Conservation (phyloP, 2,797 vertebrate species). For the Coluber constrictor region DNA sequence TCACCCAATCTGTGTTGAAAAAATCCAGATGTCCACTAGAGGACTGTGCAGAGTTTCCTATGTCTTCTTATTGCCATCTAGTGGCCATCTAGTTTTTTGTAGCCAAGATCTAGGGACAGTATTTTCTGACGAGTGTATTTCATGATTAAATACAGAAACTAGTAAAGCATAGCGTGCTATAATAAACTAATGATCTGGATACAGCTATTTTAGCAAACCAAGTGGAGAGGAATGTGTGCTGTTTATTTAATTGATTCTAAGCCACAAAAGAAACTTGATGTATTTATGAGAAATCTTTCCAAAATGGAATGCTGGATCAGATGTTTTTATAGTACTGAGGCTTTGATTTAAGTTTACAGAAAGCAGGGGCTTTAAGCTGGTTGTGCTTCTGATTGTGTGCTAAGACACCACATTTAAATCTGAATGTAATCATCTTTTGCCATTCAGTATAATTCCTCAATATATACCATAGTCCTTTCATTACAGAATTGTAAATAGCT, state of each 20-base stretch:
- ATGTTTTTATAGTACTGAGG: background rate
- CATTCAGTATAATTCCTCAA: background rate
- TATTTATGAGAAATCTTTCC: constrained; percentile 13
- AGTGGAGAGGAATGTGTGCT: constrained; percentile 18
- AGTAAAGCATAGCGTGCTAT: background rate
- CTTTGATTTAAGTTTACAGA: constrained; percentile 15
- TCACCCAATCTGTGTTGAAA: background rate
- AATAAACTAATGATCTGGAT: background rate
- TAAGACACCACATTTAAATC: background rate
- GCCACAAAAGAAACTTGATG: constrained; percentile 2
- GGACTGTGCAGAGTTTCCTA: background rate
- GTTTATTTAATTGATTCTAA: constrained; percentile 13
- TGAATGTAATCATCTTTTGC: background rate
- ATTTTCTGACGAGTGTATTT: background rate
- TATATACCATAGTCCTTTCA: background rate
- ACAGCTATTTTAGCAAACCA: constrained; percentile 8
- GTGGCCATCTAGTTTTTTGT: background rate
- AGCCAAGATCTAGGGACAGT: background rate
- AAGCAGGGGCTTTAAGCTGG: background rate
- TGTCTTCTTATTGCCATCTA: background rate
- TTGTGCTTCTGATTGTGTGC: background rate
- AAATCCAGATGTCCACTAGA: background rate
- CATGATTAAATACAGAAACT: background rate
- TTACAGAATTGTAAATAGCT: background rate
- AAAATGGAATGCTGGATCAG: background rate